Conservation (phyloP, 2,888 invertebrate species). For the Coenonympha arcania region DNA sequence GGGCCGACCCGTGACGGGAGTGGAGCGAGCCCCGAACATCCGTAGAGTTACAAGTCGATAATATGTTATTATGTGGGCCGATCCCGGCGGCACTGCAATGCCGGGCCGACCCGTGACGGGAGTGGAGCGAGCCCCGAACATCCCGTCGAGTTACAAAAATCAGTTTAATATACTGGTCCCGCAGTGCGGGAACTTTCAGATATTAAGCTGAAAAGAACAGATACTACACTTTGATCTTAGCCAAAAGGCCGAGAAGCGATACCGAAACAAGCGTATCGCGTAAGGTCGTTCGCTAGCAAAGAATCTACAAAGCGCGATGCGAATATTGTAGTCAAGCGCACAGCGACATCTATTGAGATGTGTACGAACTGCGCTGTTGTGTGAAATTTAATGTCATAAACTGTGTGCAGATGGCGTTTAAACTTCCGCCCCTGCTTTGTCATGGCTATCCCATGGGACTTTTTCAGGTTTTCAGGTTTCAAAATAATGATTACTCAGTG, state of each 20-base stretch:
- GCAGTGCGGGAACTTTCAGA: constrained; percentile 1
- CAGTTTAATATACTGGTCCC: constrained; percentile 7
- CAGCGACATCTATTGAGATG: background rate
- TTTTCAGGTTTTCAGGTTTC: too few species aligned
- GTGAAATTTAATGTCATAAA: background rate
- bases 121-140: constrained; percentile 2
- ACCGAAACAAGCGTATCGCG: background rate
- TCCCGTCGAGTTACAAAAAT: constrained; percentile 1
- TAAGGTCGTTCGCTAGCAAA: background rate
- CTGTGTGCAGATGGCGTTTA: background rate
- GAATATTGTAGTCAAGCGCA: background rate
- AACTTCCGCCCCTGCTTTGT: too few species aligned
- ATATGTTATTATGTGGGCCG: constrained; percentile 6
- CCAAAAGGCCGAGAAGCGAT: background rate
- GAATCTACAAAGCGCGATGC: constrained; percentile 1
- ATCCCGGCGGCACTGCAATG: constrained; percentile 2
- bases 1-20: too few species aligned
- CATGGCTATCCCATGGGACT: too few species aligned
- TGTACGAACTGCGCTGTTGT: background rate
- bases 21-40: too few species aligned
- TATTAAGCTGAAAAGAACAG: constrained; percentile 2
- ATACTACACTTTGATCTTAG: constrained; percentile 7
- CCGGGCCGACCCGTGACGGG: constrained; percentile 1
- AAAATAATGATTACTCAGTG: too few species aligned
- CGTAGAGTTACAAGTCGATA: too few species aligned